phyloP scores from a whole-genome alignment of 2,888 invertebrate genomes.

The Theretra japonica region DNA sequence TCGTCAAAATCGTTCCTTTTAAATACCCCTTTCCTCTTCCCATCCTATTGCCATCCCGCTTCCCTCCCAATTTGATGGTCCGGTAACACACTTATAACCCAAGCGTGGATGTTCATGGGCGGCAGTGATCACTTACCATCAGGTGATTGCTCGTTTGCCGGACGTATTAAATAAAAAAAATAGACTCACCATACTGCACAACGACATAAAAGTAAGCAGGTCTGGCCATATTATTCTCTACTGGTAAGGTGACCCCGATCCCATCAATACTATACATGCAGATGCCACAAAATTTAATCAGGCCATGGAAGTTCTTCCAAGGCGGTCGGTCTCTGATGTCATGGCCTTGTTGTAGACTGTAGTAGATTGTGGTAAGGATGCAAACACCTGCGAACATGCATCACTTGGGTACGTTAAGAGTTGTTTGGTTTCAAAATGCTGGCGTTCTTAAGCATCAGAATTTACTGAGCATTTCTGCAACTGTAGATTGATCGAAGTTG shows the following conservation, averaged over 20 bases:
- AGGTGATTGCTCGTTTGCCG: too few species aligned
- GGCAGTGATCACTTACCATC: too few species aligned
- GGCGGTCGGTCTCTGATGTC: conserved; percentile 48
- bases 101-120: too few species aligned
- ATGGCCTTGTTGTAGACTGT: conserved; percentile 46
- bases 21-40: too few species aligned
- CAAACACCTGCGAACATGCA: conserved; percentile 52
- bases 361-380: conserved; percentile 55
- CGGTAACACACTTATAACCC: too few species aligned
- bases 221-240: conserved; percentile 66
- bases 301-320: conserved; percentile 57
- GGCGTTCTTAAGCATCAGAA: too few species aligned
- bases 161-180: neutral
- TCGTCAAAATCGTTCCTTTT: neutral
- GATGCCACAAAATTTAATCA: conserved; percentile 75
- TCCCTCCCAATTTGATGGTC: too few species aligned
- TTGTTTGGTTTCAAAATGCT: too few species aligned
- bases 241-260: conserved; percentile 53
- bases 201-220: conserved; percentile 55
- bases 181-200: conserved; percentile 45
- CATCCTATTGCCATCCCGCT: too few species aligned
- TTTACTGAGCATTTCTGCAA: too few species aligned
- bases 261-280: conserved; percentile 81
- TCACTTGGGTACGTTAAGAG: too few species aligned
- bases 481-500: too few species aligned